Evolutionary conservation across 2,113 vertebrate species (phyloP), one percentile per base, ranked within the genome.

Genomic region (Capreolus pygargus): DNA sequence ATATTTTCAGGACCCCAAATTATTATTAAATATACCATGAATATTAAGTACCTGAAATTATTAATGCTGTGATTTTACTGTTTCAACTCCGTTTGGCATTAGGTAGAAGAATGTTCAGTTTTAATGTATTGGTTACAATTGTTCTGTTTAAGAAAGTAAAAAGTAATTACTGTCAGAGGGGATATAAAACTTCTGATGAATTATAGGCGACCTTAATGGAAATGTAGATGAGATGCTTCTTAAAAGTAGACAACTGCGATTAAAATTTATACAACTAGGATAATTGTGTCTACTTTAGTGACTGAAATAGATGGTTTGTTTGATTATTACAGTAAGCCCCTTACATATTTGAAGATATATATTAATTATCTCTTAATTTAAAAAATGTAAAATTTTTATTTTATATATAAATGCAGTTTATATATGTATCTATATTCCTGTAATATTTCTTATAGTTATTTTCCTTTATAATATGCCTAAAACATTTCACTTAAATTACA

Each of bases 111-210:
- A 60, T 95, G 90, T 61, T 91, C 39, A 81, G 4, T 19, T 45
- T 64, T 97, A 70, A 55, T 97, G 82, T 95, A 67, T 95, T 12
- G 58, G 97, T 97, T 97, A 57, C 39, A 92, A 86, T 55, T 96
- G 21, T 64, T 55, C 15, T 58, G 14, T 14, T 58, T 60, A 86
- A 67, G 43, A 85, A 47, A 30, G 21, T n/a, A 88, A 93, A 33
- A 90, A 86, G 52, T 19, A 84, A 11, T 90, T 90, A 88, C 58
- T 85, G 11, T n/a, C 70, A 87, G 86, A 60, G 19, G 28, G 15
- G 7, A 82, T 39, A 1, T 30, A n/a, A 79, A 64, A 70, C 54
- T 0, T 3, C 28, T 70, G 36, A 33, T 27, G 23, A 67, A 55
- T 70, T 67, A 57, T 5, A 64, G 57, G 13, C 3, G 47, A 45